Conservation (phyloP, 2,888 invertebrate genomes). For the Caenorhabditis wallacei region DNA sequence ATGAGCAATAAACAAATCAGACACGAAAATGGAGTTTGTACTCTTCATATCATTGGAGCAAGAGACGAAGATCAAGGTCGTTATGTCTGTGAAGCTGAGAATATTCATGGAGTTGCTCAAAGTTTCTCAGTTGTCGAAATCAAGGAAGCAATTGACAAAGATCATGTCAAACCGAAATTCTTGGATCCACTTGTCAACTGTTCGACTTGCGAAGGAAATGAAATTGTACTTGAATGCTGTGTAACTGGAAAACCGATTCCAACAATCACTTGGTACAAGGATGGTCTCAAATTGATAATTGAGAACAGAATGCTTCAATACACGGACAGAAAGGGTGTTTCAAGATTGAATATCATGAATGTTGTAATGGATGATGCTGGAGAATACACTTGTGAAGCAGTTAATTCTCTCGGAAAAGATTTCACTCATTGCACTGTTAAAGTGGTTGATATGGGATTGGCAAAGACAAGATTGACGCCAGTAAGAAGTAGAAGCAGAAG, state of each 20-base stretch:
- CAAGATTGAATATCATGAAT: slow-evolving; percentile 80
- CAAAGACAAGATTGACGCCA: slow-evolving; percentile 66
- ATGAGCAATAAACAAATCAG: slow-evolving; percentile 67
- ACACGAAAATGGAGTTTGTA: slow-evolving; percentile 90
- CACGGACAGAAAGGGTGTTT: slow-evolving; percentile 80
- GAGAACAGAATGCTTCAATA: slow-evolving; percentile 82
- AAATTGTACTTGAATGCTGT: slow-evolving; percentile 80
- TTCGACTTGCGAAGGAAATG: slow-evolving; percentile 77
- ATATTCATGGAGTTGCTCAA: slow-evolving; percentile 73
- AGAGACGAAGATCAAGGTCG: slow-evolving; percentile 95
- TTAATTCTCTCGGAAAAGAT: slow-evolving; percentile 80
- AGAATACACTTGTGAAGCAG: slow-evolving; percentile 82
- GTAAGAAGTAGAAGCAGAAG: slow-evolving; percentile 65
- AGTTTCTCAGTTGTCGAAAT: slow-evolving; percentile 68
- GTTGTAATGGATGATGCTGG: slow-evolving; percentile 79
- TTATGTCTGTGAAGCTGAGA: slow-evolving; percentile 89
- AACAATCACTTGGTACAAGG: slow-evolving; percentile 80
- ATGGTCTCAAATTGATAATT: slow-evolving; percentile 81
- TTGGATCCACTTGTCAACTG: slow-evolving; percentile 78
- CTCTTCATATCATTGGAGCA: slow-evolving; percentile 95
- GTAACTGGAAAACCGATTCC: slow-evolving; percentile 76
- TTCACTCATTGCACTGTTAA: slow-evolving; percentile 81
- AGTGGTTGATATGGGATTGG: slow-evolving; percentile 74
- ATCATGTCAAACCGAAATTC: slow-evolving; percentile 78
- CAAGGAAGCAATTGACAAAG: slow-evolving; percentile 73